Conservation (phyloP, 2,888 invertebrate genomes). For the Patella caerulea region DNA sequence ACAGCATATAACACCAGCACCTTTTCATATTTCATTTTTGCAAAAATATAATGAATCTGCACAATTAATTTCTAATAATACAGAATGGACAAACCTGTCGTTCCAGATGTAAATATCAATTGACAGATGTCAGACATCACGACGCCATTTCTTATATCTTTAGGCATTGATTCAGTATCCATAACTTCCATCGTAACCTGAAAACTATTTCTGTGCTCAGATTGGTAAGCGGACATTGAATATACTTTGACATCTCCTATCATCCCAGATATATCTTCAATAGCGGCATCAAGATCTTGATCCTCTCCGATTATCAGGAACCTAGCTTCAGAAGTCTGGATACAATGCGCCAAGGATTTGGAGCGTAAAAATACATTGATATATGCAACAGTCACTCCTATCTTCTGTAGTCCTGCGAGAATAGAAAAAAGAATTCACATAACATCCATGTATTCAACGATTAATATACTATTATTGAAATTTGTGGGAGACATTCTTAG, state of each 20-base stretch:
- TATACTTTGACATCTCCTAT: constrained; percentile 33
- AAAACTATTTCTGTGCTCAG: constrained; percentile 25
- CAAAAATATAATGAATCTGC: too few species aligned
- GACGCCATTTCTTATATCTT: constrained; percentile 24
- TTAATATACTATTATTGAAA: too few species aligned
- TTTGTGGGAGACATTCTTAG: too few species aligned
- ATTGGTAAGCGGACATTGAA: constrained; percentile 21
- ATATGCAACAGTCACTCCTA: constrained; percentile 21
- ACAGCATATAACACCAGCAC: too few species aligned
- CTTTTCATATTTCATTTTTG: too few species aligned
- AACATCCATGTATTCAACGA: too few species aligned
- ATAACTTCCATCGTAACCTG: constrained; percentile 19
- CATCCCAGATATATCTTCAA: constrained; percentile 30
- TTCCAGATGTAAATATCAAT: constrained; percentile 54
- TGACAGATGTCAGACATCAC: constrained; percentile 21
- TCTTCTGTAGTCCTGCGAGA: constrained; percentile 23
- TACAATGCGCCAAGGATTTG: constrained; percentile 19
- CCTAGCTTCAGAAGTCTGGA: constrained; percentile 17
- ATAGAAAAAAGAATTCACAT: too few species aligned
- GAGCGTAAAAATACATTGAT: constrained; percentile 21
- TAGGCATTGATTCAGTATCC: constrained; percentile 28
- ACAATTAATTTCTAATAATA: too few species aligned
- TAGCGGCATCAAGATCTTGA: constrained; percentile 28
- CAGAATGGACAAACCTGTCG: constrained; percentile 42
- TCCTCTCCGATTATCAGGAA: constrained; percentile 20